Conservation (phyloP, 2,797 vertebrate genomes). For the Ataeniobius toweri region DNA sequence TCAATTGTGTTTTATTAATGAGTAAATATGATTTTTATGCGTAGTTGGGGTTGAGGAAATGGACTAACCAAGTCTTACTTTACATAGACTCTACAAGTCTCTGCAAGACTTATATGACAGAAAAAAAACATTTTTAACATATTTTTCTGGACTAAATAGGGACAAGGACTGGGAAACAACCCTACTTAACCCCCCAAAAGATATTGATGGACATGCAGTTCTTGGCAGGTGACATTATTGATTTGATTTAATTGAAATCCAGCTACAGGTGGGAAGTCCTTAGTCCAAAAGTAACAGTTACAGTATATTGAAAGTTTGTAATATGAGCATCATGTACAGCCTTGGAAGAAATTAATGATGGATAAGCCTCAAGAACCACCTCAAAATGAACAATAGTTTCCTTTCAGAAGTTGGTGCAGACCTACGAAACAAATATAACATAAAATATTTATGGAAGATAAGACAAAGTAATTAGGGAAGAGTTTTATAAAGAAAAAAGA, state of each 20-base stretch:
- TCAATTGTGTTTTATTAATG: not conserved
- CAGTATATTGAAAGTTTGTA: not conserved
- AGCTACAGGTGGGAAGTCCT: not conserved
- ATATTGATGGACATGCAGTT: not conserved
- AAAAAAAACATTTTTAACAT: not conserved
- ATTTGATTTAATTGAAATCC: not conserved
- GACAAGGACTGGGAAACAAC: not conserved
- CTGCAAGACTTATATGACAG: not conserved
- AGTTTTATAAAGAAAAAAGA: conserved; percentile 1
- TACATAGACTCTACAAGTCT: not conserved
- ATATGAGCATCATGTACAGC: not conserved
- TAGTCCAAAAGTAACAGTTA: not conserved
- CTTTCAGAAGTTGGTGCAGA: not conserved
- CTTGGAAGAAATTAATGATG: not conserved
- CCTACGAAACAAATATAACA: not conserved
- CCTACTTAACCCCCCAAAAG: no score
- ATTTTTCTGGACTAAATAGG: not conserved
- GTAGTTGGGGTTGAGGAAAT: no score
- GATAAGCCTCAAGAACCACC: not conserved
- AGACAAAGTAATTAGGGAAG: not conserved
- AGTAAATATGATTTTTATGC: not conserved
- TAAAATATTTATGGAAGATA: not conserved
- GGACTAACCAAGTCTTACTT: not conserved
- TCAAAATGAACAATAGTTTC: not conserved
- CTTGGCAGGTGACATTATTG: not conserved